Evolutionary conservation across 2,113 vertebrate species (phyloP).

Genomic region (Sander lucioperca): DNA sequence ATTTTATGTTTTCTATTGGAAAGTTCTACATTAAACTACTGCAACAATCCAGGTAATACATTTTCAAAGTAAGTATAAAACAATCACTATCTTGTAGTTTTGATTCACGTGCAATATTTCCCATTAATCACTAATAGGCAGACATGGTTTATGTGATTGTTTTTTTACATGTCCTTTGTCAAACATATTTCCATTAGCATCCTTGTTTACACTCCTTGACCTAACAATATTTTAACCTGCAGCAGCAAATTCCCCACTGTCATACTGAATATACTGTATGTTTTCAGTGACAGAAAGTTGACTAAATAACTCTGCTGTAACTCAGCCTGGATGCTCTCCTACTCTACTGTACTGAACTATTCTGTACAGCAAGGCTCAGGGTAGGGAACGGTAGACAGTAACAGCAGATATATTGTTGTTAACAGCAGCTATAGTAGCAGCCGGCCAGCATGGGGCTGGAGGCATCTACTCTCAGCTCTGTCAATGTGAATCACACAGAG

Average conservation of each 20-base stretch:
- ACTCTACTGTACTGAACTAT: not conserved
- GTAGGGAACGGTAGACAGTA: slow-evolving; percentile 24
- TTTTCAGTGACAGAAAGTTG: not conserved
- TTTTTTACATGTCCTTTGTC: not conserved
- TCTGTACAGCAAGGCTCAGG: slow-evolving; percentile 9
- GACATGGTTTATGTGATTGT: no score
- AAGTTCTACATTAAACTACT: not conserved
- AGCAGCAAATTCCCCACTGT: not conserved
- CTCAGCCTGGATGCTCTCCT: slow-evolving; percentile 19
- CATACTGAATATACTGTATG: not conserved
- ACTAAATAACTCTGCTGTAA: slow-evolving; percentile 11
- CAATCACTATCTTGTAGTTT: not conserved
- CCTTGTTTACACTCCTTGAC: not conserved
- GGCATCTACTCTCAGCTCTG: slow-evolving; percentile 46
- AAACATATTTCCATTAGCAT: not conserved
- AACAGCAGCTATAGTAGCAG: slow-evolving; percentile 37
- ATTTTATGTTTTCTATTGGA: no score
- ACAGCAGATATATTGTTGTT: slow-evolving; percentile 40
- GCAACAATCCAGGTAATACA: not conserved
- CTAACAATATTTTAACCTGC: not conserved
- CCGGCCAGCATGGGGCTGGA: slow-evolving; percentile 37
- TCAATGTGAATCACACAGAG: slow-evolving; percentile 40
- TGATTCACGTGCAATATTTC: no score
- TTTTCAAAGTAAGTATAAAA: not conserved
- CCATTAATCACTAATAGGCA: no score